These are phyloP conservation scores for Epirrhoe alternata DNA, from an alignment of 2,888 invertebrate species.

Conservation along the genomic window DNA sequence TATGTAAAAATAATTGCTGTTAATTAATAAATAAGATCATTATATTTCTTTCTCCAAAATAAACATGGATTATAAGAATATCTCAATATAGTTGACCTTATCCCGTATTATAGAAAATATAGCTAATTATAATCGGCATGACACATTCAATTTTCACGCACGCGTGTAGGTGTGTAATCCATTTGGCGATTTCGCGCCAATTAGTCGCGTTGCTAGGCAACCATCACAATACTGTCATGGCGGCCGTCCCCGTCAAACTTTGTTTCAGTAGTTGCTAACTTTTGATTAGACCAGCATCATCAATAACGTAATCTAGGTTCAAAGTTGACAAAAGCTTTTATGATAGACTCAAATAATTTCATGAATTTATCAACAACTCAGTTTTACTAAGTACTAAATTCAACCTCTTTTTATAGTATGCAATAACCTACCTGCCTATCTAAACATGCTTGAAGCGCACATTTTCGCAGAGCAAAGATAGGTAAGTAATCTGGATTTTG, in stretches of 20 bases:
- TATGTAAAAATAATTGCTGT: no score
- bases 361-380: no score
- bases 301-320: constrained; percentile 8
- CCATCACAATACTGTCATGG: constrained; percentile 61
- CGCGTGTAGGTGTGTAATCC: constrained; percentile 57
- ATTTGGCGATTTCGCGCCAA: constrained; percentile 72
- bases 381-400: no score
- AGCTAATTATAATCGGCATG: neutral
- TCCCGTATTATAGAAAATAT: neutral
- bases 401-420: no score
- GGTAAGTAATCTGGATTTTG: no score
- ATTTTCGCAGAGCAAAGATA: no score
- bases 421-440: no score
- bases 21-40: no score
- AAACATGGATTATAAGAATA: neutral
- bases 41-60: no score
- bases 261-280: constrained; percentile 17
- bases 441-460: no score
- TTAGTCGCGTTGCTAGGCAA: constrained; percentile 70
- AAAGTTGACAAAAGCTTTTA: neutral
- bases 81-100: neutral
- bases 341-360: no score
- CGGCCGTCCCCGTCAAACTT: constrained; percentile 38
- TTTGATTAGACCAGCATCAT: constrained; percentile 14
- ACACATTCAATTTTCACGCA: constrained; percentile 32